Evolutionary conservation across 2,113 vertebrate species (phyloP).

Genomic region (Microtus richardsoni): DNA sequence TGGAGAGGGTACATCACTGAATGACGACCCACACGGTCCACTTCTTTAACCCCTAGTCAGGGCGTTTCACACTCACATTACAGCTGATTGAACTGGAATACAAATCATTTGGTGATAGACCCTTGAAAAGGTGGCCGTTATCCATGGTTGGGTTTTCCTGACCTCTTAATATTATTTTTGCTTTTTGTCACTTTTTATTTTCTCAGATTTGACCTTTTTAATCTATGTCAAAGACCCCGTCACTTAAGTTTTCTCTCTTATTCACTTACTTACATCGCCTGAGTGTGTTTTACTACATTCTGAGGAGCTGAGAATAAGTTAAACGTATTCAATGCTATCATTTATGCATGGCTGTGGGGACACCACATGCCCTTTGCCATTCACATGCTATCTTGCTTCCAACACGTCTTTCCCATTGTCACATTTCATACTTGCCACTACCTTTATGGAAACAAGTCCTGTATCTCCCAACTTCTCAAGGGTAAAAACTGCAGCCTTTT

Average conservation of each 20-base stretch:
- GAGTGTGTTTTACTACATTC: neutral
- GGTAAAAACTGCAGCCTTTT: neutral
- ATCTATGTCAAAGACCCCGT: neutral
- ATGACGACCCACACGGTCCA: neutral
- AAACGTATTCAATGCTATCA: neutral
- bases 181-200: slow-evolving; percentile 16
- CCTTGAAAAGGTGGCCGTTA: neutral
- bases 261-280: neutral
- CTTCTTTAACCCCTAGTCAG: neutral
- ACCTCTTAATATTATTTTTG: neutral
- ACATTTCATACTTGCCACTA: neutral
- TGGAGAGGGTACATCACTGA: neutral
- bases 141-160: slow-evolving; percentile 22
- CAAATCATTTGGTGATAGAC: neutral
- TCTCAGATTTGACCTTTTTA: slow-evolving; percentile 9
- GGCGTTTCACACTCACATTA: neutral
- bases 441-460: neutral
- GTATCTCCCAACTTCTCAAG: neutral
- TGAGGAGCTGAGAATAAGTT: neutral
- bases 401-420: neutral
- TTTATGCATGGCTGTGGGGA: slow-evolving; percentile 32
- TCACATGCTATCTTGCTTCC: slow-evolving; percentile 27
- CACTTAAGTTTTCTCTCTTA: neutral
- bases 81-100: neutral
- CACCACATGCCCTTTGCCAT: neutral